Percentiles rank a stretch among this genome's conserved stretches.
These are phyloP conservation scores for Lasioglossum villosulum DNA, from an alignment of 2,888 invertebrate species.

Conservation along the genomic window DNA sequence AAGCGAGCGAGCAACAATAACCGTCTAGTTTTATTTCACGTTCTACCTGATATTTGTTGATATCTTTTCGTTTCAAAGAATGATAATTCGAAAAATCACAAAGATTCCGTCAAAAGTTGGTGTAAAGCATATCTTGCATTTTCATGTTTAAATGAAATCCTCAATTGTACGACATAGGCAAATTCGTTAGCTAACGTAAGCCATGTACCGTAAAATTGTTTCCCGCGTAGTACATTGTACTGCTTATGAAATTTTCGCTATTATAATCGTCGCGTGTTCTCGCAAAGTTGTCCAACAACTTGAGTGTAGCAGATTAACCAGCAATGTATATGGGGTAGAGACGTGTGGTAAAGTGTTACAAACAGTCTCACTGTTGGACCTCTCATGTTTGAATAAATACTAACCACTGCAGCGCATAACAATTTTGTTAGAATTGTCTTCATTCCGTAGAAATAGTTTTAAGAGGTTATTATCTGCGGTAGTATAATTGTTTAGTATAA, in stretches of 20 bases:
- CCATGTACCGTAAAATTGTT: not conserved
- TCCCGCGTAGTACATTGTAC: constrained; percentile 10
- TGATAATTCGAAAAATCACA: not conserved
- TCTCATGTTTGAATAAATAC: not conserved
- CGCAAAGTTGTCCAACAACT: constrained; percentile 2
- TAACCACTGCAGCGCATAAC: not conserved
- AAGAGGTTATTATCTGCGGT: not conserved
- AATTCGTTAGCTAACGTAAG: not conserved
- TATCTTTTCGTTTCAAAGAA: too few relatives aligned
- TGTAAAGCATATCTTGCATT: not conserved
- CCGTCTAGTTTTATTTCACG: too few relatives aligned
- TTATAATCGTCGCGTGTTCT: constrained; percentile 10
- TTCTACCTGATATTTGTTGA: too few relatives aligned
- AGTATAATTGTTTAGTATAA: too few relatives aligned
- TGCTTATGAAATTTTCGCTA: constrained; percentile 3
- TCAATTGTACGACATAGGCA: not conserved
- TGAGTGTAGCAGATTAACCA: constrained; percentile 4
- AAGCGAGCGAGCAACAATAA: too few relatives aligned
- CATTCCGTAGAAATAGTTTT: not conserved
- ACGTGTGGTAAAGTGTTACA: not conserved
- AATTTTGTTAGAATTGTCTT: not conserved
- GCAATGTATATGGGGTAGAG: not conserved
- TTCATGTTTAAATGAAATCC: not conserved
- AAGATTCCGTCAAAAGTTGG: not conserved
- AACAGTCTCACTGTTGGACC: not conserved